Percentiles rank a stretch among this genome's conserved stretches.
Evolutionary conservation across 2,797 vertebrate genomes (phyloP).

Genomic region (Rhinoraja longicauda): DNA sequence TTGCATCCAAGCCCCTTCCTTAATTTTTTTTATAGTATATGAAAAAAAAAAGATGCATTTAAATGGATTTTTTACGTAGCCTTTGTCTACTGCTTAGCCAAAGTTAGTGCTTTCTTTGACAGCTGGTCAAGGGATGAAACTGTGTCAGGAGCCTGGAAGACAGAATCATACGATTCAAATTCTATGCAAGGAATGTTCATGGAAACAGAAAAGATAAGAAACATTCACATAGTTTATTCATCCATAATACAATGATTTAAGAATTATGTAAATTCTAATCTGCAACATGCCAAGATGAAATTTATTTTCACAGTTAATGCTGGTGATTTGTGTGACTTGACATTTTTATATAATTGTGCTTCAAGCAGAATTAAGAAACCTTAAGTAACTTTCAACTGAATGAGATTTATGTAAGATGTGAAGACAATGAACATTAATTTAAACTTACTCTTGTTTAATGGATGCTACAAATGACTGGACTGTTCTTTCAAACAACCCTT

Average conservation of each 20-base stretch:
- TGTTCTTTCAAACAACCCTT: neutral
- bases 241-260: neutral
- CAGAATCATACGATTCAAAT: neutral
- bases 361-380: neutral
- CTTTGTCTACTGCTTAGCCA: neutral
- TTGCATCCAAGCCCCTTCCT: neutral
- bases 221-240: neutral
- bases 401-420: neutral
- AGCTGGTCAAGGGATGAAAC: neutral
- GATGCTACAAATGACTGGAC: neutral
- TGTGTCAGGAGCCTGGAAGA: neutral
- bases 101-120: neutral
- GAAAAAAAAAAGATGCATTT: neutral
- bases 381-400: neutral
- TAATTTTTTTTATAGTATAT: neutral
- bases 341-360: neutral
- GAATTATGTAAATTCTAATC: neutral
- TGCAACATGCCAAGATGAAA: neutral
- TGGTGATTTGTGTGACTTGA: neutral
- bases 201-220: neutral
- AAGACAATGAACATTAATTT: neutral
- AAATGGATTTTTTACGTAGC: neutral
- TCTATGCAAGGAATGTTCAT: neutral
- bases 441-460: neutral
- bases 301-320: neutral